Percentiles rank a stretch among this genome's conserved stretches.
These are phyloP conservation scores for Gisinianus flammeolus DNA, from an alignment of 2,888 invertebrate genomes.

Conservation along the genomic window DNA sequence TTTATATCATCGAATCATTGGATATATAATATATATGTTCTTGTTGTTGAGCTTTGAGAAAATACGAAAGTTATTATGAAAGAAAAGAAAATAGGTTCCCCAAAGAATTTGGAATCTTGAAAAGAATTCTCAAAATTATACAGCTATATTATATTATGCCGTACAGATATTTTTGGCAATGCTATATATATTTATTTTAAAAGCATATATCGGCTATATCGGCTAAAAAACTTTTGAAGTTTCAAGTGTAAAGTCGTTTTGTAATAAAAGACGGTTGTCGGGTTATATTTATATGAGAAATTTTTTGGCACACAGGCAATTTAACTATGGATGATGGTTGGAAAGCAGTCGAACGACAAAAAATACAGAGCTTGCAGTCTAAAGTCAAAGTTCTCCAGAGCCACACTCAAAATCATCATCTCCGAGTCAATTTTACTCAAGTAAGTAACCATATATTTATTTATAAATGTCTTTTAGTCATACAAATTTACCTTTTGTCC, in stretches of 20 bases:
- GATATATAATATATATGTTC: too few relatives aligned
- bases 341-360: conserved; percentile 19
- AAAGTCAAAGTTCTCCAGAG: conserved; percentile 29
- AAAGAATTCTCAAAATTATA: too few relatives aligned
- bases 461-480: background rate
- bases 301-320: conserved; percentile 12
- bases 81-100: too few relatives aligned
- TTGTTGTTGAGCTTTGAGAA: too few relatives aligned
- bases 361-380: conserved; percentile 13
- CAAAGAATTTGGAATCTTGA: too few relatives aligned
- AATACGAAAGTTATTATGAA: too few relatives aligned
- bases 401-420: conserved; percentile 27
- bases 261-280: conserved; percentile 19
- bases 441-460: conserved; percentile 5
- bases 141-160: too few relatives aligned
- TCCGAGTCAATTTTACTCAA: conserved; percentile 35
- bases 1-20: too few relatives aligned
- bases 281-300: conserved; percentile 1
- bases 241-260: background rate
- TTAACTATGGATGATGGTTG: conserved; percentile 25
- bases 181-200: background rate
- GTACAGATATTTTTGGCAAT: background rate
- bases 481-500: conserved; percentile 13
- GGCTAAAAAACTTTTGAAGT: background rate
- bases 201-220: background rate